Evolutionary conservation across 2,797 vertebrate genomes (phyloP).

Genomic region (Typhlichthys eigenmanni): DNA sequence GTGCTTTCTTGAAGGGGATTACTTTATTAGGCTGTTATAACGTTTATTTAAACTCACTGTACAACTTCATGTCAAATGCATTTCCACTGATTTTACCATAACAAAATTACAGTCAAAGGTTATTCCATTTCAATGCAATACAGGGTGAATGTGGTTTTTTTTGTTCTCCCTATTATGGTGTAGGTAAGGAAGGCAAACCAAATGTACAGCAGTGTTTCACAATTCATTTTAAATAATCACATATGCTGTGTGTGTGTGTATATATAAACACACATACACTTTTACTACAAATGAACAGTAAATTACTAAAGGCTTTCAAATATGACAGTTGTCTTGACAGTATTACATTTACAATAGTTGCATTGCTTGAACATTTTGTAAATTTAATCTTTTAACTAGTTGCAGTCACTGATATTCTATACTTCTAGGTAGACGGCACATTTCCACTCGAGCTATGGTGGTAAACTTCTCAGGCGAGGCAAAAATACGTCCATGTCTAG

Average conservation of each 20-base stretch:
- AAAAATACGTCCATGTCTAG: conserved; percentile 45
- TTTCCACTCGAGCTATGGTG: conserved; percentile 40
- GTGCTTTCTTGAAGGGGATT: too few relatives aligned
- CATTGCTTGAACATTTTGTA: not conserved
- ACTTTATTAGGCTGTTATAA: too few relatives aligned
- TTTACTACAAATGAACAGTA: too few relatives aligned
- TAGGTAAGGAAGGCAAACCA: too few relatives aligned
- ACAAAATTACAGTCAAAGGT: too few relatives aligned
- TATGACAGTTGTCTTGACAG: not conserved
- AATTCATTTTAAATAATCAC: not conserved
- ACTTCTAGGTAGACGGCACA: conserved; percentile 15
- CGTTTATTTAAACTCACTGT: too few relatives aligned
- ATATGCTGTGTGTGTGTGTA: not conserved
- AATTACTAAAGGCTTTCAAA: not conserved
- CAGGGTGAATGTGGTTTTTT: too few relatives aligned
- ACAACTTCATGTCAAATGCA: too few relatives aligned
- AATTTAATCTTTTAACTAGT: not conserved
- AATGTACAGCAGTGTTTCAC: too few relatives aligned
- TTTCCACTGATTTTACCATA: too few relatives aligned
- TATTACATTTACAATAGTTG: not conserved
- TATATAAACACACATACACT: not conserved
- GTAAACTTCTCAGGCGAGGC: conserved; percentile 53
- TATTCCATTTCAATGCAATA: too few relatives aligned
- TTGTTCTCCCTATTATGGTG: too few relatives aligned
- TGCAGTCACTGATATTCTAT: conserved; percentile 15